Base-by-base conservation (phyloP, 2,113 vertebrate species). In the Naja naja region DNA sequence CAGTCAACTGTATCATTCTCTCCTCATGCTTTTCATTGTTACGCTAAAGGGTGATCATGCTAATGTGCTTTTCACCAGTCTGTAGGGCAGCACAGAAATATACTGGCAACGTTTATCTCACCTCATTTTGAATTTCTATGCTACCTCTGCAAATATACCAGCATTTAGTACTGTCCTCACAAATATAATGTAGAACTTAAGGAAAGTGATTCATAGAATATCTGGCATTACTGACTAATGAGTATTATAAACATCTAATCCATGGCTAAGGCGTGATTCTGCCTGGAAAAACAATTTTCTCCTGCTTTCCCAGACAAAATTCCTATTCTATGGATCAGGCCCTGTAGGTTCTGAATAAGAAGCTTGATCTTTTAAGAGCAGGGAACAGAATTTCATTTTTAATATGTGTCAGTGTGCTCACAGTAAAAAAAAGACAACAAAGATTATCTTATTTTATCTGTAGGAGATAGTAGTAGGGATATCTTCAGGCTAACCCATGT, bases 21-120 rank as follows among this genome's bases (percentile, higher is more conserved):
- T 56, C 89, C 90, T 69, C 87, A 1, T 85, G 43, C 45, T 39
- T 64, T 16, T 18, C 43, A 90, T 0, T 0, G 30, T 85, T 22
- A 27, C 94, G 54, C 54, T 22, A 81, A 81, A 81, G 34, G 69
- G 2, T 81, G 34, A 7, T 81, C 7, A 22, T 22, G 34, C 22
- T 23, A 43, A 39, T 81, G 74, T 43, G 34, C 34, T 81, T 81
- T 81, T 3, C 74, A 22, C 6, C 22, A 81, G 34, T 43, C 74
- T 81, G 74, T 3, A 20, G 74, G 3, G 34, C 6, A 20, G 18
- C 69, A 39, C 7, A 81, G n/a, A 43, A 81, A 81, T 81, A 81
- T 81, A 7, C 34, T 81, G 74, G 34, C 74, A 81, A 22, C 39
- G 18, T 3, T 39, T 39, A 39, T 39, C 18, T 7, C 39, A 18